Evolutionary conservation across 2,113 vertebrate genomes (phyloP).

Genomic region (Noturus placidus): DNA sequence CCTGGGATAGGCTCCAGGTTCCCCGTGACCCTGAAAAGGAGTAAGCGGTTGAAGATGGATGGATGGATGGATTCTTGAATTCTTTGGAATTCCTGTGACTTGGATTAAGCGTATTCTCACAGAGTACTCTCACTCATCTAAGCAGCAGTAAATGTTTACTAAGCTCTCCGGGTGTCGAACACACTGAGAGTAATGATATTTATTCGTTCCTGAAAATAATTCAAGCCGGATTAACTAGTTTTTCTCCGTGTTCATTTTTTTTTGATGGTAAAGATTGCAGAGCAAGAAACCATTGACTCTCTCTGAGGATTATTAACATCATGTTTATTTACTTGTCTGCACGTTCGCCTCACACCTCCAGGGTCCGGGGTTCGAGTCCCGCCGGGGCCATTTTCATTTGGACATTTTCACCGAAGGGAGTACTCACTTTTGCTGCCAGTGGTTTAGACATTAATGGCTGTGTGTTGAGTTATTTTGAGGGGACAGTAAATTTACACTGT

Average conservation of each 20-base stretch:
- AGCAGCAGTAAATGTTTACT: slow-evolving; percentile 20
- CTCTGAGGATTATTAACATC: background rate
- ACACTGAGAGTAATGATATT: slow-evolving; percentile 7
- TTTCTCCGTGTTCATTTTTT: background rate
- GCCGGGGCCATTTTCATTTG: too few species aligned
- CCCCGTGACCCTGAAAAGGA: too few species aligned
- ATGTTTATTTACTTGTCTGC: background rate
- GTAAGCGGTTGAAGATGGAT: too few species aligned
- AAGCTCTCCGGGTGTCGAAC: slow-evolving; percentile 14
- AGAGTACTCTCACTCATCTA: slow-evolving; percentile 15
- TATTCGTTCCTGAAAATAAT: background rate
- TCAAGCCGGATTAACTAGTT: background rate
- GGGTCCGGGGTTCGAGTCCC: too few species aligned
- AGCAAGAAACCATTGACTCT: background rate
- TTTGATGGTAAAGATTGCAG: background rate
- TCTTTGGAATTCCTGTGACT: slow-evolving; percentile 31
- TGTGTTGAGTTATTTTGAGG: too few species aligned
- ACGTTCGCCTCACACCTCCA: too few species aligned
- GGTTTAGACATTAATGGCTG: too few species aligned
- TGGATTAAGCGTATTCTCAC: slow-evolving; percentile 24
- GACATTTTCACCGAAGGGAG: too few species aligned
- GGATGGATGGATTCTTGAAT: slow-evolving; percentile 32
- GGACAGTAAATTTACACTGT: too few species aligned
- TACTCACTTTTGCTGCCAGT: too few species aligned
- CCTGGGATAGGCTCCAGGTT: too few species aligned